Conservation (phyloP, 2,113 vertebrate genomes). For the Corynorhinus townsendii region DNA sequence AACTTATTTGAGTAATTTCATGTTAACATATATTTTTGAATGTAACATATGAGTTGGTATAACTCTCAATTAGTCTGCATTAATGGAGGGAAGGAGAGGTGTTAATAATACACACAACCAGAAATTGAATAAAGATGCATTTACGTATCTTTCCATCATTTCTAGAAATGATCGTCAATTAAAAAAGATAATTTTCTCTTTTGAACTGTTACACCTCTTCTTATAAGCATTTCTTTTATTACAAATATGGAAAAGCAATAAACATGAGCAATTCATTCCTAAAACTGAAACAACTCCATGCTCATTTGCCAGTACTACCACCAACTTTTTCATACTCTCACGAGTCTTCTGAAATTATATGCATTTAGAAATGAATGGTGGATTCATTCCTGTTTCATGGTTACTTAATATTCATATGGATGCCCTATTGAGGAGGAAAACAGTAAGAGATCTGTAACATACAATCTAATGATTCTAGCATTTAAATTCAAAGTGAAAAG, state of each 20-base stretch:
- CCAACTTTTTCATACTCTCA: not conserved
- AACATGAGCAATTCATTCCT: not conserved
- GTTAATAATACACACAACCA: not conserved
- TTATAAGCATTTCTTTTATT: not conserved
- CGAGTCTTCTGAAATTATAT: not conserved
- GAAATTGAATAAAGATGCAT: not conserved
- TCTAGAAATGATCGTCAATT: not conserved
- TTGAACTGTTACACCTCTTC: not conserved
- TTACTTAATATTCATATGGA: constrained; percentile 12
- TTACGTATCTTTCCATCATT: not conserved
- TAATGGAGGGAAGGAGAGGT: not conserved
- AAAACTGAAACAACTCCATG: not conserved
- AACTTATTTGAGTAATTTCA: not conserved
- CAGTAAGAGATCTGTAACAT: not conserved
- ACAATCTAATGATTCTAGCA: not conserved
- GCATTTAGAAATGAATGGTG: not conserved
- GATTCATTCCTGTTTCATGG: not conserved
- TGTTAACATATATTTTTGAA: not conserved
- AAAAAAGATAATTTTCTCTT: not conserved
- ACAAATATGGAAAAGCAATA: not conserved
- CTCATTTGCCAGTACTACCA: not conserved
- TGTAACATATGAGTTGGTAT: not conserved
- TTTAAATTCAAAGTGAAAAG: constrained; percentile 45
- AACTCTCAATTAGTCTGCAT: not conserved
- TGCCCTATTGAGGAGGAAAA: not conserved